These are phyloP conservation scores for Listronotus oregonensis DNA, from an alignment of 1,140 invertebrate genomes.

Conservation along the genomic window DNA sequence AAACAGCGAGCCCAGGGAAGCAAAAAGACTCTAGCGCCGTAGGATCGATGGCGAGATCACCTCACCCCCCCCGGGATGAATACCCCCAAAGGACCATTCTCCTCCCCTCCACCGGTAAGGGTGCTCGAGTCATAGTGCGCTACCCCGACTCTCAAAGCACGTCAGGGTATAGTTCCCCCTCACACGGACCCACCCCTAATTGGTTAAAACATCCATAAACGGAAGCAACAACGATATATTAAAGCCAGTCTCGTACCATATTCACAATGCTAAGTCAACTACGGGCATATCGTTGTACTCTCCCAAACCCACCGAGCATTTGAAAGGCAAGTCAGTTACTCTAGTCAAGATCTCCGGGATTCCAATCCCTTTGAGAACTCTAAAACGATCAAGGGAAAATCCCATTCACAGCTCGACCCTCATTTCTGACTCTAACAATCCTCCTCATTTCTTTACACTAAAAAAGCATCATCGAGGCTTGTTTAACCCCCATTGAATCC, in stretches of 20 bases:
- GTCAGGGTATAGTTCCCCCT: conserved; percentile 58
- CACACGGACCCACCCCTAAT: conserved; percentile 49
- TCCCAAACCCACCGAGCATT: conserved; percentile 27
- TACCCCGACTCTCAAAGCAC: conserved; percentile 56
- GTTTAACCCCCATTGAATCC: background rate
- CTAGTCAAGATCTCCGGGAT: conserved; percentile 53
- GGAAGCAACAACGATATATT: conserved; percentile 50
- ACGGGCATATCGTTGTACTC: conserved; percentile 54
- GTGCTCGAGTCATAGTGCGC: conserved; percentile 47
- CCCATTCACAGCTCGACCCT: conserved; percentile 31
- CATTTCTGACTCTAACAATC: conserved; percentile 5
- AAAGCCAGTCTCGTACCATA: conserved; percentile 50
- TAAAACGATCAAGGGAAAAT: conserved; percentile 19
- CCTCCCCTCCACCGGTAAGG: conserved; percentile 48
- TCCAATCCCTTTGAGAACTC: conserved; percentile 18
- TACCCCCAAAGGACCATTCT: conserved; percentile 3
- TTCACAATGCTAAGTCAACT: conserved; percentile 52
- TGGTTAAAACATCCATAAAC: conserved; percentile 55
- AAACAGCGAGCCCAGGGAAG: conserved; percentile 53
- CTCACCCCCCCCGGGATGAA: conserved; percentile 47
- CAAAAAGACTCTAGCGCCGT: conserved; percentile 55
- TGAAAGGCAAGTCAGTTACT: conserved; percentile 51
- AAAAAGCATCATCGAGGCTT: background rate
- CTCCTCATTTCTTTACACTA: background rate
- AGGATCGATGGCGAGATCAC: conserved; percentile 52